phyloP scores from a whole-genome alignment of 2,113 vertebrate genomes.

The Dendropsophus ebraccatus region DNA sequence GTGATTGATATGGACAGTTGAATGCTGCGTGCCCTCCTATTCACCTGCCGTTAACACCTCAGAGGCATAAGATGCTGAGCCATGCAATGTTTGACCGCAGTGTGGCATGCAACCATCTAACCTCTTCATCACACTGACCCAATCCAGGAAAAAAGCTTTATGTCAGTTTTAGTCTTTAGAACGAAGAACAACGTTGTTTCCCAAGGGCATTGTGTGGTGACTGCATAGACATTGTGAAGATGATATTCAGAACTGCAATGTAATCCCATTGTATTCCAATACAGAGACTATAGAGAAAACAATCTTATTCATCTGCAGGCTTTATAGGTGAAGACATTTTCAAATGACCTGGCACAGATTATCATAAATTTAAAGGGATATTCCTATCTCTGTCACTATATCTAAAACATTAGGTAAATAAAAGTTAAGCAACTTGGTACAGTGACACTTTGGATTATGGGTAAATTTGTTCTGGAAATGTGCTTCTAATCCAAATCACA shows the following conservation, averaged over 20 bases:
- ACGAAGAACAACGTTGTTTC: background rate
- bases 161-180: conserved; percentile 1
- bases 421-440: no score
- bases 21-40: conserved; percentile 40
- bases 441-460: no score
- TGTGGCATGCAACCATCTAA: conserved; percentile 28
- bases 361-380: background rate
- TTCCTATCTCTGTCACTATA: background rate
- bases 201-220: background rate
- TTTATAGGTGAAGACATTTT: background rate
- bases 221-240: background rate
- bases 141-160: background rate
- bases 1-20: conserved; percentile 52
- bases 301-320: background rate
- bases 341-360: background rate
- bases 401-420: no score
- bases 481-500: no score
- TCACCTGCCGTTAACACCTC: conserved; percentile 55
- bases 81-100: conserved; percentile 15
- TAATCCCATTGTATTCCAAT: background rate
- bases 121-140: conserved; percentile 5
- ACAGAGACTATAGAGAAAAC: background rate
- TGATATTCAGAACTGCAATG: background rate
- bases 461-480: no score
- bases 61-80: conserved; percentile 29